Evolutionary conservation across 2,888 invertebrate species (phyloP).

Genomic region (Lithophane ornitopus): DNA sequence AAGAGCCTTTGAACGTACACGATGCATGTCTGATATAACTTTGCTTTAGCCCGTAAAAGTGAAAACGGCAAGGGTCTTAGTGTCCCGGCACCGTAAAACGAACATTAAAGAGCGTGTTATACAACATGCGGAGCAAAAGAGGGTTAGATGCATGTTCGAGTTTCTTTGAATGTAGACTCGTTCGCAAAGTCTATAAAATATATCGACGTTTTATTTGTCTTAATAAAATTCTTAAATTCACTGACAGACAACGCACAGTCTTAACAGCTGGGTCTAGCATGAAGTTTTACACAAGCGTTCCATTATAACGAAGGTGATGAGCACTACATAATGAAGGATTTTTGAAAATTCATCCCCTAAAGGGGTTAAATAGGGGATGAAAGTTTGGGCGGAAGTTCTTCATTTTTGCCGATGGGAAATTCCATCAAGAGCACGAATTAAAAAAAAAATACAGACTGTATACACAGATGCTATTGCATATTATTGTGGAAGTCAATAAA

Average conservation of each 20-base stretch:
- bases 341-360: neutral
- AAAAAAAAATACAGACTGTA: too few relatives aligned
- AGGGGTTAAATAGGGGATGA: neutral
- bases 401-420: neutral
- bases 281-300: neutral
- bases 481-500: neutral
- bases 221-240: neutral
- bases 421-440: neutral
- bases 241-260: neutral
- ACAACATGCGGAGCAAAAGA: slow-evolving; percentile 2
- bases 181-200: slow-evolving; percentile 5
- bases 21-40: slow-evolving; percentile 30
- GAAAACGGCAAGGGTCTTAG: slow-evolving; percentile 34
- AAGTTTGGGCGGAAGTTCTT: neutral
- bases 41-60: slow-evolving; percentile 22
- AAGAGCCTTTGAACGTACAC: slow-evolving; percentile 7
- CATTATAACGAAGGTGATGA: neutral
- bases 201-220: too few relatives aligned
- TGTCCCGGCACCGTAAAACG: slow-evolving; percentile 21
- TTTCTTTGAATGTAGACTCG: neutral
- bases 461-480: too few relatives aligned
- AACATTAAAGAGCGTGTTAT: slow-evolving; percentile 14
- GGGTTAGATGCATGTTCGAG: slow-evolving; percentile 14
- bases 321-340: neutral
- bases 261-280: neutral